Percentiles rank a stretch among this genome's conserved stretches.
These are phyloP conservation scores for Fregetta grallaria DNA, from an alignment of 2,113 vertebrate genomes.

Conservation along the genomic window DNA sequence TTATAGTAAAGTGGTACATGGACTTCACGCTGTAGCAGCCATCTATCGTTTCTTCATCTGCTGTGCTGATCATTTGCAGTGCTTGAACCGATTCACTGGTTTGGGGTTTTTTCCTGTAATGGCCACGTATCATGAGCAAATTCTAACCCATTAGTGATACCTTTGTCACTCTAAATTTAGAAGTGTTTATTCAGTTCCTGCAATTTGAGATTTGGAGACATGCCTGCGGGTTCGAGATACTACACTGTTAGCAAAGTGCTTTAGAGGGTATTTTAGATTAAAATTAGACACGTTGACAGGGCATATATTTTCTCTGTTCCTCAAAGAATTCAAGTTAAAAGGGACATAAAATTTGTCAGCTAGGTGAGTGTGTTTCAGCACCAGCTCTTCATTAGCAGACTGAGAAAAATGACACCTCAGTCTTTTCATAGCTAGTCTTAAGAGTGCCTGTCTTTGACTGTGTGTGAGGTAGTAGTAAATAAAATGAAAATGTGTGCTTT, in stretches of 20 bases:
- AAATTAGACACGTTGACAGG: not conserved
- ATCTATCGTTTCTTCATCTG: not conserved
- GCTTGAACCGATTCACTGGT: not conserved
- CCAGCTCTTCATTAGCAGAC: not conserved
- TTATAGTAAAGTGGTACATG: not conserved
- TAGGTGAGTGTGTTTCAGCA: not conserved
- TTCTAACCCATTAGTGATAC: not conserved
- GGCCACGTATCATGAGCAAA: not conserved
- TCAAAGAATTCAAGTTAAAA: constrained; percentile 31
- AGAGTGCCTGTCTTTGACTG: not conserved
- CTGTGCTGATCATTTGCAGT: not conserved
- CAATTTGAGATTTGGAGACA: not conserved
- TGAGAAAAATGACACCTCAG: not conserved
- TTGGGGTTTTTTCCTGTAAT: not conserved
- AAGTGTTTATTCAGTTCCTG: constrained; percentile 12
- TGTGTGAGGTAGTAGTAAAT: not conserved
- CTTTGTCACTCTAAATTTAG: not conserved
- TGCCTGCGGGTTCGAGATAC: not conserved
- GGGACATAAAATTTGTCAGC: not conserved
- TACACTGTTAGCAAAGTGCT: not conserved
- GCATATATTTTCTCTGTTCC: not conserved
- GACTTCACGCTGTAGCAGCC: not conserved
- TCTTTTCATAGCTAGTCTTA: not conserved
- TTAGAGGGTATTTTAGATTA: constrained; percentile 25
- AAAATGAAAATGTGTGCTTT: not conserved